These are phyloP conservation scores for Bostrychus sinensis DNA, from an alignment of 2,113 vertebrate genomes.

Conservation along the genomic window DNA sequence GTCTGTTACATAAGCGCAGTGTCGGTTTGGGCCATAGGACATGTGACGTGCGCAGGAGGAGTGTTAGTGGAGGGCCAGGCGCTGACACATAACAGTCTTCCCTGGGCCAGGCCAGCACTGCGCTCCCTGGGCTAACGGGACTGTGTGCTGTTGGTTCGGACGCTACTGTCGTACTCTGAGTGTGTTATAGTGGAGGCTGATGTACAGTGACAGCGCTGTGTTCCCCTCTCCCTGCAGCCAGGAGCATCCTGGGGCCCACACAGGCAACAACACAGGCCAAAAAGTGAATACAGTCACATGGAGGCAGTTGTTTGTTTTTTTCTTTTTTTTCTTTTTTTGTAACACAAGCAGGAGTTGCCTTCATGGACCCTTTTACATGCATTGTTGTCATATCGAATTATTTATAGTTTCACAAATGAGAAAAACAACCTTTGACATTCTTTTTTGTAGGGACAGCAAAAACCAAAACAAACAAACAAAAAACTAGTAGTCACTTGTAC, in stretches of 20 bases:
- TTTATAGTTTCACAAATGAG: no score
- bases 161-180: not conserved
- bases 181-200: not conserved
- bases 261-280: not conserved
- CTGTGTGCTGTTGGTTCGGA: constrained; percentile 11
- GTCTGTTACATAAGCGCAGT: not conserved
- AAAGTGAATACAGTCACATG: not conserved
- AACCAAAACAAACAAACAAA: no score
- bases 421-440: no score
- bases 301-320: not conserved
- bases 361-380: no score
- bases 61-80: constrained; percentile 10
- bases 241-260: not conserved
- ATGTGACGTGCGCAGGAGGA: not conserved
- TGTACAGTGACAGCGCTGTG: not conserved
- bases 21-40: not conserved
- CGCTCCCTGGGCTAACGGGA: constrained; percentile 28
- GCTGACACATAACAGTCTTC: constrained; percentile 23
- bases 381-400: no score
- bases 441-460: no score
- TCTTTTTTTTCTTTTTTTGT: no score
- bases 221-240: not conserved
- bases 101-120: constrained; percentile 42
- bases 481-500: no score
- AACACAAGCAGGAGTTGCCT: no score